Evolutionary conservation across 2,888 invertebrate species (phyloP).

Genomic region (Cosmorhoe ocellata): DNA sequence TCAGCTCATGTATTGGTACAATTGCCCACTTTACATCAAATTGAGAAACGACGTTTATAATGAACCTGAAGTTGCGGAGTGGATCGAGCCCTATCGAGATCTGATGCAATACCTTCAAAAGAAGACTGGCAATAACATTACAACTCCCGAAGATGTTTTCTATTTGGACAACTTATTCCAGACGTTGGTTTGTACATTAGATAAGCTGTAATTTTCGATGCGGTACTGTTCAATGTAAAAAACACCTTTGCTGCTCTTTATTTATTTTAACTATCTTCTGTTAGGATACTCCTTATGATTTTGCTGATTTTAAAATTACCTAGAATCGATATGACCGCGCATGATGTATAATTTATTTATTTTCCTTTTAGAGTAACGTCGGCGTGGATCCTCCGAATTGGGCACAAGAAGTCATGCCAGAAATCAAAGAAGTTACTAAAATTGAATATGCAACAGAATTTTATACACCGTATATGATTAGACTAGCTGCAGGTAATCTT

Average conservation of each 20-base stretch:
- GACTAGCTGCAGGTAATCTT: constrained; percentile 61
- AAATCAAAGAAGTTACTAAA: constrained; percentile 72
- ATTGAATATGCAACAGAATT: constrained; percentile 68
- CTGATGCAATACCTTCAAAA: constrained; percentile 55
- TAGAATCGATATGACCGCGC: no score
- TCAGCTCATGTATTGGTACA: constrained; percentile 76
- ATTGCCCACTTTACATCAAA: constrained; percentile 65
- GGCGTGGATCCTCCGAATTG: constrained; percentile 62
- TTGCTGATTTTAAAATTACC: no score
- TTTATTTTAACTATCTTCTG: no score
- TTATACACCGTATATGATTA: constrained; percentile 59
- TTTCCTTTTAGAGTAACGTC: constrained; percentile 62
- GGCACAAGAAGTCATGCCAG: constrained; percentile 63
- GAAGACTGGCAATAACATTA: constrained; percentile 63
- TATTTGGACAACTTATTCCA: constrained; percentile 75
- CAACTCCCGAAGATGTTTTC: constrained; percentile 68
- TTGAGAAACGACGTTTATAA: constrained; percentile 56
- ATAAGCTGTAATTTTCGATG: no score
- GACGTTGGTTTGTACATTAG: constrained; percentile 59
- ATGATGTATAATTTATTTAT: no score
- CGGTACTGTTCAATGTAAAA: no score
- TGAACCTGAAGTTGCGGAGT: constrained; percentile 52
- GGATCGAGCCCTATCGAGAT: constrained; percentile 53
- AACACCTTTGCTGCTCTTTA: no score
- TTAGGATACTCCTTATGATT: no score